Evolutionary conservation across 2,888 invertebrate genomes (phyloP), one percentile per base, ranked within the genome.

Genomic region (Dicyrtomina minuta): DNA sequence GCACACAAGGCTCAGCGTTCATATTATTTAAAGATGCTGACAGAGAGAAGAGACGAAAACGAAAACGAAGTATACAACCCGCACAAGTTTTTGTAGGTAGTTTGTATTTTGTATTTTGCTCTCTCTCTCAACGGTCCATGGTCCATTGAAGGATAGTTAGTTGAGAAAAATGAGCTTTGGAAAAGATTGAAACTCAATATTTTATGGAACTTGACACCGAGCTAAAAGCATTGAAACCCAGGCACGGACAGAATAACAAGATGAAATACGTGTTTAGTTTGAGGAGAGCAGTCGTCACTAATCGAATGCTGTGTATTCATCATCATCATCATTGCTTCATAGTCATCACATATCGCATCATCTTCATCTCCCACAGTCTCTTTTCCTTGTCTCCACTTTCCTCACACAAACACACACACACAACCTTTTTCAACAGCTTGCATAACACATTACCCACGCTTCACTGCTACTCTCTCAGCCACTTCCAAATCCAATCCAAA

Each of bases 81-180:
- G 39, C 43, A 43, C 43, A 60, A 60, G 43, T 60, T 55, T 24
- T 55, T 55, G 51, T 24, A 22, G 22, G 2, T 49, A n/a, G n/a
- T n/a, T n/a, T n/a, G n/a, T n/a, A 15, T 49, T 53, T 53, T 53
- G 43, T 13, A 10, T 13, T 41, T 41, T 41, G 13, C 46, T 46
- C 46, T 41, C 46, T 46, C 17, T 4, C 46, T 46, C n/a, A 46
- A 17, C 24, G 13, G 43, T 60, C 60, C 60, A 43, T 60, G 13
- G 43, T 60, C 60, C 60, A 43, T 60, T 60, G 41, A 60, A 60
- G 60, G 60, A 24, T 26, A 41, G n/a, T 24, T 39, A 41, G 22
- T 5, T 20, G 24, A 66, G 65, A 61, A 70, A 55, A 64, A 58
- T 49, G 71, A 68, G 64, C 43, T 67, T 68, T 64, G 68, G 53